Evolutionary conservation across 2,888 invertebrate species (phyloP), one percentile per base, ranked within the genome.

Genomic region (Trichogramma dendrolimi): DNA sequence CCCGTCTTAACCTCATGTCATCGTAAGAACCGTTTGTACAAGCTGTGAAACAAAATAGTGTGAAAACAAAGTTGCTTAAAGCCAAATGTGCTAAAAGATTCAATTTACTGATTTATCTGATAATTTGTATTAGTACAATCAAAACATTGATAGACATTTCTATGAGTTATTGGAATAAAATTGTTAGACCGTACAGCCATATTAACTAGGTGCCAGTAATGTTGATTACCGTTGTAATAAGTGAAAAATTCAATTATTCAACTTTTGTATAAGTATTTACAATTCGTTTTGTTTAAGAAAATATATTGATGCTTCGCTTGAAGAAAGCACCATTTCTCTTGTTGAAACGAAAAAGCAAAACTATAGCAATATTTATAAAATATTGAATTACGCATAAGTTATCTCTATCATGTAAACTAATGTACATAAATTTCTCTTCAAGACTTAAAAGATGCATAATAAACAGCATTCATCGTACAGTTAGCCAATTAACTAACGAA

Each of bases 191-290:
- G 56, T 51, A 55, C n/a, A 46, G 54, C 14, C 39, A 51, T 59
- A 60, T 59, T 14, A 59, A 54, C 56, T 63, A 65, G 53, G 59
- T 59, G 59, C 50, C 48, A 63, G 58, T 6, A 54, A 42, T 10
- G 27, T 27, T 27, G 27, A 27, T 27, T 27, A 27, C 27, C 27
- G 27, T 27, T 27, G 27, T 27, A 27, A 27, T 27, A 27, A 27
- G 27, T 27, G 27, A 62, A 62, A 60, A 62, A 55, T 53, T 53
- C 63, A 60, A 63, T 58, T 55, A 58, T 61, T 43, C 61, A 59
- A 63, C 58, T 55, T 59, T 63, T 52, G 54, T 63, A 60, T 58
- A 62, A 60, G 58, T 66, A 66, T 66, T 61, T 63, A 66, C 63
- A 66, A 10, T 55, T 63, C 59, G n/a, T 61, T 56, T 48, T 40